phyloP scores from a whole-genome alignment of 2,888 invertebrate species.

The Lottia scabra region DNA sequence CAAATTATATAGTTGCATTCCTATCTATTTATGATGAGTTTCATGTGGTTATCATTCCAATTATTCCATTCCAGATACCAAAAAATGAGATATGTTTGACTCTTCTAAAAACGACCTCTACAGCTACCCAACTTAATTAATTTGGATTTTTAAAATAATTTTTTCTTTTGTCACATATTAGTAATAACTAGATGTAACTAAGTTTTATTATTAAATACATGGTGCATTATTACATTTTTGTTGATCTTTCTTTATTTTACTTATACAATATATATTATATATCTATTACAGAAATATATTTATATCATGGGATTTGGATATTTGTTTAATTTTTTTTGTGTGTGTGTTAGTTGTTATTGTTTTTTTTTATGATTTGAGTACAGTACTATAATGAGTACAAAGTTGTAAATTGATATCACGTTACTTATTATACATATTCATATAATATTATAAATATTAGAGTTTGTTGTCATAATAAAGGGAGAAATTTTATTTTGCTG shows the following conservation, averaged over 20 bases:
- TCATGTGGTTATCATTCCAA: background rate
- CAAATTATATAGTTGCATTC: too few species aligned
- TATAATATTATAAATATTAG: background rate
- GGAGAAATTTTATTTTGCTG: background rate
- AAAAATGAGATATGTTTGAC: too few species aligned
- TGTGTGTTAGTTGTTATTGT: background rate
- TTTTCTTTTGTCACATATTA: too few species aligned
- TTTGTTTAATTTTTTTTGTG: background rate
- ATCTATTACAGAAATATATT: too few species aligned
- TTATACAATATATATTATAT: background rate
- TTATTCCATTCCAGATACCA: background rate
- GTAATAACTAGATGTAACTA: too few species aligned
- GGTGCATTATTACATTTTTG: background rate
- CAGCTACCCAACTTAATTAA: too few species aligned
- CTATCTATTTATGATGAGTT: too few species aligned
- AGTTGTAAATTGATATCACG: background rate
- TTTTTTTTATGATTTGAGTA: background rate
- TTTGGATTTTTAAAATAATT: too few species aligned
- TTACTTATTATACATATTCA: background rate
- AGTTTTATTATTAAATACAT: background rate
- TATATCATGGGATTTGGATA: too few species aligned
- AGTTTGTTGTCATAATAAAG: constrained; percentile 1
- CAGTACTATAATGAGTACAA: too few species aligned
- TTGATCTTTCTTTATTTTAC: too few species aligned
- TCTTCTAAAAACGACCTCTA: too few species aligned